Conservation (phyloP, 1,140 invertebrate species). For the Drosophila novamexicana region DNA sequence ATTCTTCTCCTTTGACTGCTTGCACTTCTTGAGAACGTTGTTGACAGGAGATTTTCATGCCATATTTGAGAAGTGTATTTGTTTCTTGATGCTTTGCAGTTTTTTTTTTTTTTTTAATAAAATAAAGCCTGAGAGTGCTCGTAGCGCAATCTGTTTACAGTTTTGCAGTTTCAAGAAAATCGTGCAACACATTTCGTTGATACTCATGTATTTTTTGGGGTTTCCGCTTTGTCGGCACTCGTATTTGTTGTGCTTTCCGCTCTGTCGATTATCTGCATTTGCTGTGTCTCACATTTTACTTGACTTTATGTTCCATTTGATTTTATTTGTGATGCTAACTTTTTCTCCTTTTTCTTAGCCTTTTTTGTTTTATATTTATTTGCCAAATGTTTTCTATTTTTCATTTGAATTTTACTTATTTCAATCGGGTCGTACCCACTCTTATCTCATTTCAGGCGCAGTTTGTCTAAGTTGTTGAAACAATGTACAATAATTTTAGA, state of each 20-base stretch:
- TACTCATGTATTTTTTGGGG: not conserved
- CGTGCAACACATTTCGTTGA: constrained; percentile 7
- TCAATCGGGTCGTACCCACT: not conserved
- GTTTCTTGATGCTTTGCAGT: not conserved
- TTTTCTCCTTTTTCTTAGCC: not conserved
- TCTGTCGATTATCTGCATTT: constrained; percentile 16
- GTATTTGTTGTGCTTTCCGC: not conserved
- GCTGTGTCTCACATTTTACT: constrained; percentile 1
- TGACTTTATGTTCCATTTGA: not conserved
- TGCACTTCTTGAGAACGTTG: not conserved
- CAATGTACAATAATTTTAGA: not conserved
- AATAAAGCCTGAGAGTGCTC: too few relatives aligned
- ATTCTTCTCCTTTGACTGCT: not conserved
- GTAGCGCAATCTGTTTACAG: constrained; percentile 5
- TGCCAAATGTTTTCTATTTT: not conserved
- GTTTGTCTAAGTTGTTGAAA: not conserved
- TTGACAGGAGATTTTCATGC: not conserved
- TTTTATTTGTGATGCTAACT: constrained; percentile 11
- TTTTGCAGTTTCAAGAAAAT: not conserved
- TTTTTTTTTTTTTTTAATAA: not conserved
- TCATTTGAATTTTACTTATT: not conserved
- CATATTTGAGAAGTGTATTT: not conserved
- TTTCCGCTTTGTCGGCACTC: not conserved
- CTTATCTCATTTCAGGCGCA: not conserved
- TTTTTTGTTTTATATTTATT: not conserved